A percentile compares a stretch with the other conserved stretches of the same genome.
Conservation (phyloP, 2,797 vertebrate genomes). For the Lophius americanus region DNA sequence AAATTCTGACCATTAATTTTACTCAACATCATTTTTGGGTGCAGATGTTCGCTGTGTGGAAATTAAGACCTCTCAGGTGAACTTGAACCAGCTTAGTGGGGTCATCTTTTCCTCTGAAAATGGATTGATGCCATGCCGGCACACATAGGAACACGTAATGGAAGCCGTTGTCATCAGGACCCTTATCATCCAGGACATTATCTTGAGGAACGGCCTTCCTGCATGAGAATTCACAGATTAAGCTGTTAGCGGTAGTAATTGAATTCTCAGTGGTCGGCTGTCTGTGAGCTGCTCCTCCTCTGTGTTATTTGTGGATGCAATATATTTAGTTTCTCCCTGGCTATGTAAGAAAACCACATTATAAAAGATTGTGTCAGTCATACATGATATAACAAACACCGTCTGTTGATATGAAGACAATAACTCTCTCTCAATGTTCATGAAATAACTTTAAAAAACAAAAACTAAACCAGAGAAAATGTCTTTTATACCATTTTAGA, state of each 20-base stretch:
- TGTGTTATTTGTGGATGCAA: constrained; percentile 11
- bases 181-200: constrained; percentile 1
- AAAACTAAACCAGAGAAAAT: too few relatives aligned
- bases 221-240: constrained; percentile 50
- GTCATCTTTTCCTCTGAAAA: constrained; percentile 5
- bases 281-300: constrained; percentile 9
- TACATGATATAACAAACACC: not conserved
- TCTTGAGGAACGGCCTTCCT: not conserved
- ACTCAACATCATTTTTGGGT: not conserved
- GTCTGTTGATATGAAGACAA: not conserved
- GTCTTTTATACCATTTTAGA: too few relatives aligned
- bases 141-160: not conserved
- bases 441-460: too few relatives aligned
- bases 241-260: constrained; percentile 21
- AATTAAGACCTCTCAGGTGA: constrained; percentile 18
- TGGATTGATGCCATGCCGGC: not conserved
- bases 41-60: not conserved
- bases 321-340: not conserved
- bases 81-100: constrained; percentile 2
- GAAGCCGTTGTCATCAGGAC: constrained; percentile 9
- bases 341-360: not conserved
- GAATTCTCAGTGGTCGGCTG: constrained; percentile 23
- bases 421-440: too few relatives aligned
- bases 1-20: not conserved
- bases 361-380: not conserved